phyloP scores from a whole-genome alignment of 2,888 invertebrate species.

The Cheilosia impressa region DNA sequence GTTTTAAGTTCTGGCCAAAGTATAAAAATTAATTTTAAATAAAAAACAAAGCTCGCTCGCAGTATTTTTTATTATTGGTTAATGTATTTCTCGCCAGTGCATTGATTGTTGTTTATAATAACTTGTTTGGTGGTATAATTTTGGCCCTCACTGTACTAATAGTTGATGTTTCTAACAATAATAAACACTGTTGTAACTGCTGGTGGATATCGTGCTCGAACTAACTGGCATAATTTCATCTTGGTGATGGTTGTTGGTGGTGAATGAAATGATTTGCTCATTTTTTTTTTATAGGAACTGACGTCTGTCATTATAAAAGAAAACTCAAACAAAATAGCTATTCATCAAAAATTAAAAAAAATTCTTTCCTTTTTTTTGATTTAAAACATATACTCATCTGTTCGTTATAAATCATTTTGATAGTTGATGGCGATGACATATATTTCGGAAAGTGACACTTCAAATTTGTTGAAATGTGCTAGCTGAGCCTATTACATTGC shows the following conservation, averaged over 20 bases:
- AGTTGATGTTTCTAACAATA: slow-evolving; percentile 20
- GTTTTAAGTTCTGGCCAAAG: neutral
- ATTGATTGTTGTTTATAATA: slow-evolving; percentile 1
- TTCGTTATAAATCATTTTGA: slow-evolving; percentile 30
- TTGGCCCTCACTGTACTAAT: slow-evolving; percentile 41
- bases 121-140: slow-evolving; percentile 28
- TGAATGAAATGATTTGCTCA: neutral
- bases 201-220: neutral
- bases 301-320: slow-evolving; percentile 10
- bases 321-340: neutral
- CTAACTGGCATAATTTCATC: slow-evolving; percentile 12
- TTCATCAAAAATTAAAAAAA: neutral
- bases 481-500: neutral
- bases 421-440: slow-evolving; percentile 6
- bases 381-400: slow-evolving; percentile 19
- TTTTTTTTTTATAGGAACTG: slow-evolving; percentile 19
- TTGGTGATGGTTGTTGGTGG: slow-evolving; percentile 31
- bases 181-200: neutral
- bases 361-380: slow-evolving; percentile 25
- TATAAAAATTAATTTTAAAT: neutral
- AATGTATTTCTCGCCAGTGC: neutral
- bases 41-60: slow-evolving; percentile 32
- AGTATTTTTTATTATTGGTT: neutral
- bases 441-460: neutral
- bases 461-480: neutral